Base-by-base conservation (phyloP, 2,113 vertebrate species). In the Thamnophis sirtalis region DNA sequence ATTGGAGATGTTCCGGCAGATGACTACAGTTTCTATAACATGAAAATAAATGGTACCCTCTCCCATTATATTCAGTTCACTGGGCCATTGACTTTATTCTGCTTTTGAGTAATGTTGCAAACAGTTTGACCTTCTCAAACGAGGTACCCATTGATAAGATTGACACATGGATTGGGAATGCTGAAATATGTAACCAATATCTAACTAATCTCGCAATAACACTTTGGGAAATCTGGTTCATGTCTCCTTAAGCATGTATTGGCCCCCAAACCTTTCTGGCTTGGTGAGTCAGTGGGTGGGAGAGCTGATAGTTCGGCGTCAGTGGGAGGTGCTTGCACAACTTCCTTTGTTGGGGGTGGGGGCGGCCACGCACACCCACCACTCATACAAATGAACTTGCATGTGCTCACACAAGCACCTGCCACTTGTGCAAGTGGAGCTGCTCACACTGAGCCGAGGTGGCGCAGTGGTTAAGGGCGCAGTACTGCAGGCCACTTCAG, bases 31-130 rank as follows among this genome's bases (percentile, higher is more conserved):
- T 94, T 91, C 54, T 89, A 87, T 73, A 38, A 26, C 38, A 1
- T 33, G 28, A 94, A 89, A 94, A 95, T 28, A 90, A 94, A 91
- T 28, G 60, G 53, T 92, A 91, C 6, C 17, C 21, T 89, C 87
- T 94, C 50, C 93, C 68, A 49, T 94, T 0, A 0, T 55, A 73
- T 51, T 93, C 50, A 0, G 0, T 21, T 94, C 84, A 9, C 38
- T 22, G 86, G 93, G 87, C 92, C 73, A 86, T 80, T 87, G 24
- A 93, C 95, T 93, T 0, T 0, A 88, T 48, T 28, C 60, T 0
- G 0, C 95, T 93, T 92, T 90, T 60, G 91, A n/a, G 54, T 88
- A 88, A 92, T 84, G 17, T n/a, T 93, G 89, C 93, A 94, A 84
- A 28, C 73, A 89, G 9, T 90, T 43, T 43, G 33, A 80, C 33